Base-by-base conservation (phyloP, 2,888 invertebrate species). In the Sarcophaga carnaria region DNA sequence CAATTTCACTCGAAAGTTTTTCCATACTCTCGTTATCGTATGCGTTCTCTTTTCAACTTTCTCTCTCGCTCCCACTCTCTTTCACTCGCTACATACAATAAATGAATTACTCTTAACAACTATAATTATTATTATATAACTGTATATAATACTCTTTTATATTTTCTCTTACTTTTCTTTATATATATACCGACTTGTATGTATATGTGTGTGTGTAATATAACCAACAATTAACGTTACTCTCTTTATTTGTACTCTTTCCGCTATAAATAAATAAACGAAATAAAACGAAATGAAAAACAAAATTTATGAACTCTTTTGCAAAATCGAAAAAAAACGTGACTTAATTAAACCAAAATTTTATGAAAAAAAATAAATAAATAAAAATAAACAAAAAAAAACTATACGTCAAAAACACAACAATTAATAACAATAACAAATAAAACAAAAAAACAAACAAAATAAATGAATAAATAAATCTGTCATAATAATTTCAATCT, bases 161-260 rank as follows among this genome's bases (percentile, higher is more conserved):
- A 37, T 37, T 62, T 66, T 14, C 12, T 54, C 17, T 54, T 54
- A 54, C 54, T 54, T 54, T 54, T 17, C 17, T 54, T 54, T 66
- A 14, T 67, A 17, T 88, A 86, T 71, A 3, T 71, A 20, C 22
- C 11, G 69, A 14, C 63, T 17, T 64, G 12, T 74, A 20, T 69
- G 37, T 37, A 25, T 80, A n/a, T 75, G 66, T 77, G 60, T 60
- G 45, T 79, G 72, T 81, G 77, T 81, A 71, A 80, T 71, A 81
- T 85, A 88, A 88, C 82, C 87, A 86, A 87, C 74, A 72, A 83
- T 78, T 83, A 83, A 85, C 76, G 67, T 80, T 85, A 71, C 69
- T 54, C 54, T 14, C 54, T 54, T 12, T 54, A 54, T 54, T 14
- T 14, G 17, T 54, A 54, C 17, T 54, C 17, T 54, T 14, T 54